A percentile compares a stretch with the other conserved stretches of the same genome.
Conservation (phyloP, 2,888 invertebrate species). For the Phyllotreta cruciferae region DNA sequence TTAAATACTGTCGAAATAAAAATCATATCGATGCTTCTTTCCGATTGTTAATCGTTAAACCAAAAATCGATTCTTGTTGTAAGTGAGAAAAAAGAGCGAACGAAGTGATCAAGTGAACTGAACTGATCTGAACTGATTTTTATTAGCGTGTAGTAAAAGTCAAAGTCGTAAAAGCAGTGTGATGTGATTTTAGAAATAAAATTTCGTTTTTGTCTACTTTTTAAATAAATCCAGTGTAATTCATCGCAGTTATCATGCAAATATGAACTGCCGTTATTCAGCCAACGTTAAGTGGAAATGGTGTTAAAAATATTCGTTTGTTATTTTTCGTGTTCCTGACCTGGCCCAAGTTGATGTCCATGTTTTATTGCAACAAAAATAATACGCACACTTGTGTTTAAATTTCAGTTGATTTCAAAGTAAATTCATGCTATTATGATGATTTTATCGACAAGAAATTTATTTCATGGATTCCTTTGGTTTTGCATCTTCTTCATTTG, state of each 20-base stretch:
- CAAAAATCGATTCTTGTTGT: too few species aligned
- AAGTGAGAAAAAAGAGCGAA: too few species aligned
- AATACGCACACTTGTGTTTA: conserved; percentile 39
- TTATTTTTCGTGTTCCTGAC: conserved; percentile 45
- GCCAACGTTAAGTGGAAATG: conserved; percentile 13
- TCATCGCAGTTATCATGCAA: not conserved
- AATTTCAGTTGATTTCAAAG: conserved; percentile 19
- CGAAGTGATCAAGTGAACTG: not conserved
- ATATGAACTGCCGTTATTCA: conserved; percentile 9
- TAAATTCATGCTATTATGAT: conserved; percentile 14
- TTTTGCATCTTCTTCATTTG: conserved; percentile 26
- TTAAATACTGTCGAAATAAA: too few species aligned
- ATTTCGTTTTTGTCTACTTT: conserved; percentile 9
- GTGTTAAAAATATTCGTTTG: conserved; percentile 4
- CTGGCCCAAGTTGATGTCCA: conserved; percentile 51
- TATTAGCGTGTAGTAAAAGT: conserved; percentile 16
- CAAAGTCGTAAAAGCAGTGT: conserved; percentile 10
- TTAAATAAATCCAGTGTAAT: not conserved
- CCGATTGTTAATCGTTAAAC: too few species aligned
- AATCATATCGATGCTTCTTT: too few species aligned
- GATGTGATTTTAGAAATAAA: conserved; percentile 11
- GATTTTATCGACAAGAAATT: conserved; percentile 14
- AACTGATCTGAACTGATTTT: conserved; percentile 12
- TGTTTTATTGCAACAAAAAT: conserved; percentile 49
- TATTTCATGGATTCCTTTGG: conserved; percentile 19